Conservation (phyloP, 2,888 invertebrate genomes). For the Apamea monoglypha region DNA sequence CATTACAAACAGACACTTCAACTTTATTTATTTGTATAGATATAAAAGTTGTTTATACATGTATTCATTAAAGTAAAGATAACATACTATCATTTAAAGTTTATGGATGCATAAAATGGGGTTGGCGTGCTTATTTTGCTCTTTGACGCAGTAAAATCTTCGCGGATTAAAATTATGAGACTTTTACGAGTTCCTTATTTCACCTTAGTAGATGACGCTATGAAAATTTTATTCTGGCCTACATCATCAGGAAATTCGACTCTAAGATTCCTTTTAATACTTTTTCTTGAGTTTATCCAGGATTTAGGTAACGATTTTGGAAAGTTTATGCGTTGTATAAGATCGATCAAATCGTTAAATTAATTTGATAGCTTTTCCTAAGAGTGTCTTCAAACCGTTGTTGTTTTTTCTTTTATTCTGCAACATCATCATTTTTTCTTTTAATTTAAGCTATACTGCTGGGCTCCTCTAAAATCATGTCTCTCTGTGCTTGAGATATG, state of each 20-base stretch:
- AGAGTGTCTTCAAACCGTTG: not conserved
- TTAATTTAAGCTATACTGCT: too few species aligned
- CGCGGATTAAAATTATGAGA: conserved; percentile 69
- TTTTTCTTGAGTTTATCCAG: conserved; percentile 1
- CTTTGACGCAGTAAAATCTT: conserved; percentile 65
- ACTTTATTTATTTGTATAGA: too few species aligned
- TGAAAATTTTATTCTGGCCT: conserved; percentile 57
- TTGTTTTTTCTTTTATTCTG: not conserved
- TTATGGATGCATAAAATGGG: conserved; percentile 66
- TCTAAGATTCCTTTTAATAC: conserved; percentile 11
- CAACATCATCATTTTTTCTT: not conserved
- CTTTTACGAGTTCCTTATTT: conserved; percentile 68
- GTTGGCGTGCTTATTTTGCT: conserved; percentile 63
- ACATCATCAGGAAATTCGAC: conserved; percentile 21
- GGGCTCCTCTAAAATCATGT: not conserved
- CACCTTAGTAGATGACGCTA: conserved; percentile 43
- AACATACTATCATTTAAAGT: conserved; percentile 59
- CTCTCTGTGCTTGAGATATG: not conserved
- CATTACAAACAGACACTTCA: too few species aligned
- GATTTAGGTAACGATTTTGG: not conserved
- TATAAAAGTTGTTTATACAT: conserved; percentile 21
- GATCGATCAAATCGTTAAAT: not conserved
- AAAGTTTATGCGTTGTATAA: not conserved
- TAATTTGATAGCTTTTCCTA: not conserved
- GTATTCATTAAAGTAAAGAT: conserved; percentile 54